phyloP scores from a whole-genome alignment of 2,888 invertebrate genomes.

The Stomorhina lunata region DNA sequence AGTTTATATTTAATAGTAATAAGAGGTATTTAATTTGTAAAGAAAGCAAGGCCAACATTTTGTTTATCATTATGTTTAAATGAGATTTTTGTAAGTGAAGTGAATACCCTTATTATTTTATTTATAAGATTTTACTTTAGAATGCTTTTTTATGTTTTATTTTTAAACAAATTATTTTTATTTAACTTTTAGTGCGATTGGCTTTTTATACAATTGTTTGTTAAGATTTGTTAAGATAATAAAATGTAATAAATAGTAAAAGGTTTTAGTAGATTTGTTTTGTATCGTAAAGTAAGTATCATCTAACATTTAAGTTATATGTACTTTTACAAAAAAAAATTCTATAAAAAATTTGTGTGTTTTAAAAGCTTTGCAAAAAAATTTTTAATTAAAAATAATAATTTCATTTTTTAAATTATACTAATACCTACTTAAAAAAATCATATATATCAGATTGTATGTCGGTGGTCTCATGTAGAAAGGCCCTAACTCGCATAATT shows the following conservation, averaged over 20 bases:
- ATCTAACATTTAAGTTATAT: too few relatives aligned
- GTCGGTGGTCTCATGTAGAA: too few relatives aligned
- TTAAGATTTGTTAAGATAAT: constrained; percentile 12
- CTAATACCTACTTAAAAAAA: too few relatives aligned
- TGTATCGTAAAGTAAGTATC: not conserved
- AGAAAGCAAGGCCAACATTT: not conserved
- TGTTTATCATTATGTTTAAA: constrained; percentile 10
- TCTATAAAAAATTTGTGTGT: too few relatives aligned
- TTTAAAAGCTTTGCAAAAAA: too few relatives aligned
- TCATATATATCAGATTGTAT: too few relatives aligned
- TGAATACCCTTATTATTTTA: constrained; percentile 34
- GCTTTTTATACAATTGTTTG: constrained; percentile 30
- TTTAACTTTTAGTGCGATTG: constrained; percentile 21
- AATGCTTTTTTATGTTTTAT: constrained; percentile 11
- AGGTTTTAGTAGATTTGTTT: not conserved
- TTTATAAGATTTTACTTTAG: constrained; percentile 31
- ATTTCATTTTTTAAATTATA: too few relatives aligned
- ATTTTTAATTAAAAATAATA: too few relatives aligned
- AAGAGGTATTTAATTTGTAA: not conserved
- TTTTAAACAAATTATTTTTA: constrained; percentile 8
- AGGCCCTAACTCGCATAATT: too few relatives aligned
- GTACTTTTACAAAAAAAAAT: too few relatives aligned
- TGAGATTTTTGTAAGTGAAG: not conserved
- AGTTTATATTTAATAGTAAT: not conserved
- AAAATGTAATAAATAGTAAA: not conserved